These are phyloP conservation scores for Endomychus coccineus DNA, from an alignment of 2,888 invertebrate genomes.

Conservation along the genomic window DNA sequence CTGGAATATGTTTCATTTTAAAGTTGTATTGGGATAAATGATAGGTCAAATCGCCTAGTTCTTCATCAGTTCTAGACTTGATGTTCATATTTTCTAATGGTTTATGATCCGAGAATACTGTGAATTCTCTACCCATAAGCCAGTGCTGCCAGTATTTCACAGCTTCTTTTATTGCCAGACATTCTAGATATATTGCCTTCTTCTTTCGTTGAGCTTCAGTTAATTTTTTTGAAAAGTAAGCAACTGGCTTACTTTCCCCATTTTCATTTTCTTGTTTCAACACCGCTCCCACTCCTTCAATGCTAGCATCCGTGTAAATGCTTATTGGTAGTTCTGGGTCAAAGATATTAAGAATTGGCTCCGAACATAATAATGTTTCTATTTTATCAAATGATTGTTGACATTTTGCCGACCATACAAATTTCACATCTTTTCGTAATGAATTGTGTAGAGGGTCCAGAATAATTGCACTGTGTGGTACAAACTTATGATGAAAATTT, in stretches of 20 bases:
- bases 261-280: constrained; percentile 19
- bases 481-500: constrained; percentile 17
- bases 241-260: constrained; percentile 13
- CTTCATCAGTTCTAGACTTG: constrained; percentile 11
- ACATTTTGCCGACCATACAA: constrained; percentile 20
- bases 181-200: constrained; percentile 26
- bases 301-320: constrained; percentile 25
- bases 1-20: constrained; percentile 16
- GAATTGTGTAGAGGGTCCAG: constrained; percentile 19
- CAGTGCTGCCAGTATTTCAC: constrained; percentile 25
- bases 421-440: constrained; percentile 18
- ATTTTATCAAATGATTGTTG: constrained; percentile 11
- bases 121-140: constrained; percentile 23
- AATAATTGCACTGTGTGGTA: constrained; percentile 16
- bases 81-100: constrained; percentile 14
- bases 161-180: constrained; percentile 24
- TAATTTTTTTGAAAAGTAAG: constrained; percentile 17
- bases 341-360: constrained; percentile 23
- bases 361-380: constrained; percentile 16
- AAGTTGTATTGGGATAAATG: constrained; percentile 15
- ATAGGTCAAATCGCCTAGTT: too few species aligned
- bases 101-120: constrained; percentile 26
- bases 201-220: constrained; percentile 20
- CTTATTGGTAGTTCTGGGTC: constrained; percentile 19
- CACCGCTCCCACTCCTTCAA: constrained; percentile 23